Base-by-base conservation (phyloP, 2,888 invertebrate species). In the Xestia ashworthii region DNA sequence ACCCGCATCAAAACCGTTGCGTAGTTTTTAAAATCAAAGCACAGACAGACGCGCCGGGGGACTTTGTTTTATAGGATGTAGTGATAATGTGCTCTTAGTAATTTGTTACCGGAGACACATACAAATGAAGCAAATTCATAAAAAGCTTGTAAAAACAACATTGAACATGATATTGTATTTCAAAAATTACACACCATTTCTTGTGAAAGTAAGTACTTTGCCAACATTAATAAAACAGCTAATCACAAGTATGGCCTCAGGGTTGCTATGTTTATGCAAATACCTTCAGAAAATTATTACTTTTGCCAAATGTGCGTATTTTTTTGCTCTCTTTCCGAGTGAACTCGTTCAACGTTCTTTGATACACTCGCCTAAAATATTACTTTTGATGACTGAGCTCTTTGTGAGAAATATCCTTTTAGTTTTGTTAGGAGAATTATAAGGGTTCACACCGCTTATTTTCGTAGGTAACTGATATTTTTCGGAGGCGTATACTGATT, bases 391-490 rank as follows among this genome's bases (percentile, higher is more conserved):
- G 73, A 73, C 76, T 71, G 70, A 11, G 38, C 50, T 53, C 48
- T 77, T 81, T 83, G 68, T 77, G 50, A 46, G 38, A 58, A 71
- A 80, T 74, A 81, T 81, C 48, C 77, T 84, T 84, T 77, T 71
- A 71, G 41, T 65, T 71, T 71, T 48, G 25, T 65, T 69, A 53
- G 14, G 38, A 46, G 72, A 62, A 70, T 80, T 83, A 62, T 72
- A 9, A 66, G 70, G 71, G 38, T 48, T 71, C 48, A n/a, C 71
- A 25, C 38, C 44, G 65, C 62, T 41, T 81, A 32, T 82, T 82
- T 66, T 66, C 16, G n/a, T 76, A 25, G 12, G 65, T 48, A 64
- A 58, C 22, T 69, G 44, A 58, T 70, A 41, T 66, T 70, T 75
- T 78, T 70, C 60, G 3, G 19, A 19, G 19, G 32, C 4, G 6